Evolutionary conservation across 2,113 vertebrate genomes (phyloP).

Genomic region (Dasypus novemcinctus): DNA sequence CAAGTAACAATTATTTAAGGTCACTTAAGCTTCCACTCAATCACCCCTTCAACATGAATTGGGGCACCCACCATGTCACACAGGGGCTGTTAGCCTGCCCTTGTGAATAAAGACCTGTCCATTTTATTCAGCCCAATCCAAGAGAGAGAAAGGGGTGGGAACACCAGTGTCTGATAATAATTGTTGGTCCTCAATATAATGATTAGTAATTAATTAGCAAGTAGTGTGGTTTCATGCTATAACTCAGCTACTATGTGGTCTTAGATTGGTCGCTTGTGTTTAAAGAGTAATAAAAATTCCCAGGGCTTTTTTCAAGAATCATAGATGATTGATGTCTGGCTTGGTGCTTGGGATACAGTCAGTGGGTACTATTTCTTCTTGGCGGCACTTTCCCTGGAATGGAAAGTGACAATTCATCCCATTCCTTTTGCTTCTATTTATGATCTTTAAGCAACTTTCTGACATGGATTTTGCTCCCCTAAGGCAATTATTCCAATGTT

Average conservation of each 20-base stretch:
- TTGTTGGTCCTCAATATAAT: background rate
- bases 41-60: background rate
- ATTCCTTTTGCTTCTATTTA: conserved; percentile 35
- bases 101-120: background rate
- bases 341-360: background rate
- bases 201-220: background rate
- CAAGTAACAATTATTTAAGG: background rate
- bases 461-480: conserved; percentile 26
- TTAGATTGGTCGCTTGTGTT: conserved; percentile 37
- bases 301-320: conserved; percentile 17
- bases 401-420: conserved; percentile 12
- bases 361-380: conserved; percentile 4
- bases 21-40: background rate
- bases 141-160: background rate
- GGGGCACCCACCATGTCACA: background rate
- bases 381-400: background rate
- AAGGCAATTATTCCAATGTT: background rate
- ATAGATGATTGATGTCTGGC: conserved; percentile 11
- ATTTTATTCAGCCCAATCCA: background rate
- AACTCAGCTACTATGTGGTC: background rate
- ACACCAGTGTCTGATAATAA: background rate
- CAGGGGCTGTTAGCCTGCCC: background rate
- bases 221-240: background rate
- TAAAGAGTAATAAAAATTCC: conserved; percentile 36
- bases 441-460: conserved; percentile 60